Evolutionary conservation across 1,140 invertebrate genomes (phyloP), one percentile per base, ranked within the genome.

Genomic region (Littorina saxatilis): DNA sequence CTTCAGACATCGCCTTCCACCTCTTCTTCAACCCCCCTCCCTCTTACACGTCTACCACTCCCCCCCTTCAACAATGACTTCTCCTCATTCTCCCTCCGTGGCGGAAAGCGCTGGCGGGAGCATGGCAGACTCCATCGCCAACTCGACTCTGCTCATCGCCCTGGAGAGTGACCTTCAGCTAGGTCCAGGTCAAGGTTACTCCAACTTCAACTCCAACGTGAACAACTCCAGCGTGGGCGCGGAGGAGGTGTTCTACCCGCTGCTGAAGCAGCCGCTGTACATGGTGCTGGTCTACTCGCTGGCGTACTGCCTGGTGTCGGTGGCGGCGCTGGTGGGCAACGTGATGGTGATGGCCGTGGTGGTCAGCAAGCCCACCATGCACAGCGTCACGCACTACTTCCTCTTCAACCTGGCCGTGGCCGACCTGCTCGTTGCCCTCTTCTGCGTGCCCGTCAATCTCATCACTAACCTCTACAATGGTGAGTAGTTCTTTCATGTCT

Each of bases 321-420:
- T 95, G 0, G 93, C 95, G 43, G 96, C 96, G 11, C 93, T 98
- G 23, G 91, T 97, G 35, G 98, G 97, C 0, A 99, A 99, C 90
- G 94, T 95, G 3, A 92, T 98, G 55, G 97, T 99, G 5, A 96
- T 97, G 86, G 93, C 96, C 2, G 97, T 97, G 0, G 96, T 99
- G 0, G 96, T 96, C 83, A 93, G 96, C 50, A 97, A 97, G 90
- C 95, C 95, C 43, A 94, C 94, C 0, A 97, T 99, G 96, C 93
- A 96, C 70, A 97, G 96, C 88, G 96, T 98, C 7, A 98, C 97
- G 0, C 98, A 98, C 92, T 97, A 96, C 89, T 97, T 98, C 92
- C 97, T 99, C 84, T 96, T 97, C 15, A 98, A 98, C 90, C 92
- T 98, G 83, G 97, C 98, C 0, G 93, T 97, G 0, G 97, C 97